phyloP scores from a whole-genome alignment of 2,113 vertebrate genomes.

The Chlorocebus sabaeus region DNA sequence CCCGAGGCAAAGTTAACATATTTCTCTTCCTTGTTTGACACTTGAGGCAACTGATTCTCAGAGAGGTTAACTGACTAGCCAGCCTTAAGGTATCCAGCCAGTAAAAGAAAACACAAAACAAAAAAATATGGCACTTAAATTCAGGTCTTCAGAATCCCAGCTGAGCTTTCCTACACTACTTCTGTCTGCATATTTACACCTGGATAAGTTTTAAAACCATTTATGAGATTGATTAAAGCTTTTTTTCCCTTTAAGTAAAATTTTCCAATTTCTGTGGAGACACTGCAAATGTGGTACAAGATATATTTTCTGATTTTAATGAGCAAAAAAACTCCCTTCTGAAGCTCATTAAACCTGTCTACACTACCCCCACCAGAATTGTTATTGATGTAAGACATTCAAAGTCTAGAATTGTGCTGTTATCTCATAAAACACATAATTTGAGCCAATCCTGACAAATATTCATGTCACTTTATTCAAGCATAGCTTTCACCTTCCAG shows the following conservation, averaged over 20 bases:
- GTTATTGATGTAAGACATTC: slow-evolving; percentile 64
- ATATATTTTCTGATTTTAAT: slow-evolving; percentile 48
- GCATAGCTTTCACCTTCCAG: slow-evolving; percentile 55
- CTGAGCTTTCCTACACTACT: not conserved
- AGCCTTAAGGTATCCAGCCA: not conserved
- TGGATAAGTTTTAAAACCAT: not conserved
- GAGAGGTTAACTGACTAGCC: not conserved
- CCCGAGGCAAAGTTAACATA: not conserved
- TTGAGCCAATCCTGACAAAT: slow-evolving; percentile 60
- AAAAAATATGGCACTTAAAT: not conserved
- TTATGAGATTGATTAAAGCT: not conserved
- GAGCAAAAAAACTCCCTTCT: slow-evolving; percentile 37
- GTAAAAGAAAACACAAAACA: not conserved
- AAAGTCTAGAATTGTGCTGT: slow-evolving; percentile 56
- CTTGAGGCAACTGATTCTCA: not conserved
- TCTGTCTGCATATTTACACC: not conserved
- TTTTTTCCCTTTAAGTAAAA: slow-evolving; percentile 12
- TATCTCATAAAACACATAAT: slow-evolving; percentile 51
- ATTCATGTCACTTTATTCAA: slow-evolving; percentile 57
- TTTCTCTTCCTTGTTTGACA: not conserved
- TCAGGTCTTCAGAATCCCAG: not conserved
- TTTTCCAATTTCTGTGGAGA: not conserved
- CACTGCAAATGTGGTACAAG: not conserved
- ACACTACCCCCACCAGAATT: slow-evolving; percentile 12
- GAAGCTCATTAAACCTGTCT: slow-evolving; percentile 49